These are phyloP conservation scores for Callyntrura sp. DNA, from an alignment of 2,888 invertebrate genomes.

Conservation along the genomic window DNA sequence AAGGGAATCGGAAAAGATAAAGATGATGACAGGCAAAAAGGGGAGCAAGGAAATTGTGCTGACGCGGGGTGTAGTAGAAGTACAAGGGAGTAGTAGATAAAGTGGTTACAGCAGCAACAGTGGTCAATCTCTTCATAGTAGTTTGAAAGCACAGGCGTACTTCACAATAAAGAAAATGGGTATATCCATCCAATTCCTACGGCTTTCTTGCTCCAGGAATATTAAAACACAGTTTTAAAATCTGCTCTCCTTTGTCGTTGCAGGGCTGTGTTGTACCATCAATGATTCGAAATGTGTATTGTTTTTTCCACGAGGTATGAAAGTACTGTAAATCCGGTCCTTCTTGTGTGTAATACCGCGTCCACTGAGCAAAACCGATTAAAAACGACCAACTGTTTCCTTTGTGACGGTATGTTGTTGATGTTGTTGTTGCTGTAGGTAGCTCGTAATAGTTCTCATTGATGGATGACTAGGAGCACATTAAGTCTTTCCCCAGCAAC, in stretches of 20 bases:
- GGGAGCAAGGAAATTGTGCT: constrained; percentile 1
- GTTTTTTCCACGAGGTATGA: background rate
- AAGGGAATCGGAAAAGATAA: background rate
- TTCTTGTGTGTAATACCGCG: background rate
- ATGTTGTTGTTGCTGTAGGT: too few species aligned
- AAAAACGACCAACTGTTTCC: background rate
- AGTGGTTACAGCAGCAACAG: background rate
- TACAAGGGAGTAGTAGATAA: background rate
- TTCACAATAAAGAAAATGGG: background rate
- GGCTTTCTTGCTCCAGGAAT: background rate
- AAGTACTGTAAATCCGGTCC: background rate
- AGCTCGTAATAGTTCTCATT: background rate
- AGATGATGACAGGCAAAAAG: constrained; percentile 31
- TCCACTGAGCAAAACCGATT: background rate
- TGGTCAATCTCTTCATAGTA: constrained; percentile 49
- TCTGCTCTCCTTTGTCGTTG: background rate
- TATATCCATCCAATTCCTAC: too few species aligned
- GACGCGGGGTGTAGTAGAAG: background rate
- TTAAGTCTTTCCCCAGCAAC: constrained; percentile 20
- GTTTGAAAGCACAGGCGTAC: background rate
- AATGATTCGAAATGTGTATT: too few species aligned
- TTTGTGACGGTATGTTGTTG: too few species aligned
- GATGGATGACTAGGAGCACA: constrained; percentile 34
- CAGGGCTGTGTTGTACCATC: too few species aligned
- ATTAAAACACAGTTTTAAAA: background rate